Evolutionary conservation across 2,797 vertebrate species (phyloP).

Genomic region (Pteropus rufus): DNA sequence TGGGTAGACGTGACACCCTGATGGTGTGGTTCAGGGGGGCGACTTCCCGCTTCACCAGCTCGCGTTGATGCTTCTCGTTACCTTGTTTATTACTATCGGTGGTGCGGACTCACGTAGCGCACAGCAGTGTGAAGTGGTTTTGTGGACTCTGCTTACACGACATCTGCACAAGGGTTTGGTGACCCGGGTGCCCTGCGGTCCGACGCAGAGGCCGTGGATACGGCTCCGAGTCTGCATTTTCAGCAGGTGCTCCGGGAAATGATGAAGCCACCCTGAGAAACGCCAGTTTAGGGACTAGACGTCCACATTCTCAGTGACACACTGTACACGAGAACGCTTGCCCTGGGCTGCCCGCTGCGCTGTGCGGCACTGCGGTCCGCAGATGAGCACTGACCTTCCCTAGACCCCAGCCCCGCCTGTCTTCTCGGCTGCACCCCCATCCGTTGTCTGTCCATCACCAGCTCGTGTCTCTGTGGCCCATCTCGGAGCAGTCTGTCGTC

Average conservation of each 20-base stretch:
- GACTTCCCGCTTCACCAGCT: background rate
- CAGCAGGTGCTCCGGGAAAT: background rate
- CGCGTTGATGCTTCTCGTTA: background rate
- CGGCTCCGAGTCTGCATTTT: background rate
- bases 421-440: conserved; percentile 51
- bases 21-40: background rate
- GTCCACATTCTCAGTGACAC: background rate
- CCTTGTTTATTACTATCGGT: background rate
- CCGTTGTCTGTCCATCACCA: conserved; percentile 53
- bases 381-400: background rate
- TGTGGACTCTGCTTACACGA: background rate
- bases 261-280: background rate
- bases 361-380: too few relatives aligned
- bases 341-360: too few relatives aligned
- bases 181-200: too few relatives aligned
- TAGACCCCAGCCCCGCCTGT: background rate
- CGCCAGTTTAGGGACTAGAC: background rate
- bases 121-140: background rate
- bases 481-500: conserved; percentile 48
- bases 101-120: background rate
- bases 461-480: conserved; percentile 62
- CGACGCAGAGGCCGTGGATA: too few relatives aligned
- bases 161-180: too few relatives aligned
- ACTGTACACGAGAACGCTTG: too few relatives aligned
- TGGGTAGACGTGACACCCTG: background rate